Percentiles rank a stretch among this genome's conserved stretches.
Evolutionary conservation across 2,113 vertebrate genomes (phyloP).

Genomic region (Poeciliopsis turrubarensis): DNA sequence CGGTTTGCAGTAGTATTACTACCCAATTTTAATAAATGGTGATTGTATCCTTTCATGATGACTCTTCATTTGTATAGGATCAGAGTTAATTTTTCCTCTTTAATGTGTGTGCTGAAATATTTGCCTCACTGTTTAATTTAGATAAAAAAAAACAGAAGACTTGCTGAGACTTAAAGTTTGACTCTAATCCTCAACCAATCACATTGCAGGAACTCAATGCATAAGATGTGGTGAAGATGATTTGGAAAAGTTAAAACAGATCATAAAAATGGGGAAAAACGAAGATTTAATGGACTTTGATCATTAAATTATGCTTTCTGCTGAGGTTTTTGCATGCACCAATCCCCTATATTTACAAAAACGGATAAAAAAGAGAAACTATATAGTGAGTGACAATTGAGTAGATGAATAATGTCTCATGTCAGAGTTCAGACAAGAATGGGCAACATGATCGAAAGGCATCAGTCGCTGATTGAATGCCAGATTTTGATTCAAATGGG

Average conservation of each 20-base stretch:
- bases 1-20: background rate
- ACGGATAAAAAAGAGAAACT: background rate
- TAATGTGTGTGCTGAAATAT: background rate
- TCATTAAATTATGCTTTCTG: too few relatives aligned
- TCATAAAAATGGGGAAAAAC: too few relatives aligned
- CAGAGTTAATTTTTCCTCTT: constrained; percentile 9
- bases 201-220: background rate
- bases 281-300: too few relatives aligned
- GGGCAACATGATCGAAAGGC: background rate
- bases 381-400: background rate
- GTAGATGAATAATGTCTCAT: background rate
- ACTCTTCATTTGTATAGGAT: constrained; percentile 24
- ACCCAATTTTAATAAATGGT: background rate
- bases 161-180: background rate
- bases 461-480: background rate
- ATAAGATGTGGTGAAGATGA: background rate
- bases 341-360: background rate
- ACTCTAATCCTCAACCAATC: background rate
- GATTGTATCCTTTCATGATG: background rate
- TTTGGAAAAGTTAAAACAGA: too few relatives aligned
- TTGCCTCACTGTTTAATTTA: background rate
- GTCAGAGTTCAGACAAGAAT: background rate
- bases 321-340: too few relatives aligned
- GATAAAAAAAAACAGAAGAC: background rate
- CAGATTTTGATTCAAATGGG: background rate